Evolutionary conservation across 2,888 invertebrate species (phyloP).

Genomic region (Heteropelma amictum): DNA sequence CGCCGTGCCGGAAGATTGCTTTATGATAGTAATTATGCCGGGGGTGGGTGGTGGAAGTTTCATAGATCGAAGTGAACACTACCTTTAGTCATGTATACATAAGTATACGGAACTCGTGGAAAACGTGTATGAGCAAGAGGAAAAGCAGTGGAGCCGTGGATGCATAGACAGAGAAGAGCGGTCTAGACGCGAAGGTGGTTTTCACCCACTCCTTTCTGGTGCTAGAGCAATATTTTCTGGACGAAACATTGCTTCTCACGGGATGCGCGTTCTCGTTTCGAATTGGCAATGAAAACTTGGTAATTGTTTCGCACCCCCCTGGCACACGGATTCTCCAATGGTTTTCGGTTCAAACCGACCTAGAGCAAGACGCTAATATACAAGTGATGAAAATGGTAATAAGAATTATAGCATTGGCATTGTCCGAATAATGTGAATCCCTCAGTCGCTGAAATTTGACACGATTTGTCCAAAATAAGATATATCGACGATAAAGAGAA

Average conservation of each 20-base stretch:
- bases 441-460: no score
- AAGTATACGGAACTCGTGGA: not conserved
- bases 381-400: constrained; percentile 15
- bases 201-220: not conserved
- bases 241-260: constrained; percentile 52
- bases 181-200: not conserved
- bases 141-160: not conserved
- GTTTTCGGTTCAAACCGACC: constrained; percentile 10
- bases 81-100: not conserved
- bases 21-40: constrained; percentile 65
- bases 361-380: constrained; percentile 24
- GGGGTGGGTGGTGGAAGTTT: constrained; percentile 41
- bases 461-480: no score
- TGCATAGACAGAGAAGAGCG: not conserved
- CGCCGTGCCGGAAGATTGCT: constrained; percentile 58
- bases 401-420: constrained; percentile 2
- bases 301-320: constrained; percentile 67
- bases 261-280: constrained; percentile 58
- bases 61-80: constrained; percentile 41
- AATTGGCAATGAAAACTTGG: constrained; percentile 69
- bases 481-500: no score
- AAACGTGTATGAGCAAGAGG: not conserved
- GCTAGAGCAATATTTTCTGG: constrained; percentile 63
- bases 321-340: constrained; percentile 35
- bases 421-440: not conserved